Conservation (phyloP, 2,888 invertebrate species). For the Drosophila birchii region DNA sequence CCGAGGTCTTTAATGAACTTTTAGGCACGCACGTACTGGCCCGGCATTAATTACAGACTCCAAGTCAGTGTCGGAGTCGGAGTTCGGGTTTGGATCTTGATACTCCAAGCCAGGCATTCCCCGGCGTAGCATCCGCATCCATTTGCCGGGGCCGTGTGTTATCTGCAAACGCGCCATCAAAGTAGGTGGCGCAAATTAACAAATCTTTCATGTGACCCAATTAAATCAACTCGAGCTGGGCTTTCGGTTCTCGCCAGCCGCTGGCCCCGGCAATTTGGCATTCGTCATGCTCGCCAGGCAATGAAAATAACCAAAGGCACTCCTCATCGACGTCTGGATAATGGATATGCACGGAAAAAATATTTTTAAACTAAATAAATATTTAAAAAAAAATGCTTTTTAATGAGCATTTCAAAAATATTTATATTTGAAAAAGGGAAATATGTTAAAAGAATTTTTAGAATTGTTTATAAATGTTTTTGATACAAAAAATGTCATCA, state of each 20-base stretch:
- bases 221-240: constrained; percentile 68
- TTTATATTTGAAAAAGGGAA: not conserved
- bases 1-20: constrained; percentile 65
- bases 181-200: constrained; percentile 81
- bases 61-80: constrained; percentile 2
- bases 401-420: not conserved
- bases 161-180: constrained; percentile 72
- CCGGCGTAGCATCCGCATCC: constrained; percentile 46
- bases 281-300: constrained; percentile 74
- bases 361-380: not conserved
- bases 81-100: constrained; percentile 30
- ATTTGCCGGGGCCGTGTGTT: constrained; percentile 27
- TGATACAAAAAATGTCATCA: not conserved
- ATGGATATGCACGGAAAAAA: constrained; percentile 7
- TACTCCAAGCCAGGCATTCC: constrained; percentile 47
- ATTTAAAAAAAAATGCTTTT: not conserved
- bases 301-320: constrained; percentile 62
- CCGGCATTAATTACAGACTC: constrained; percentile 70
- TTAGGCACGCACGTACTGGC: constrained; percentile 74
- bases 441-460: too few species aligned
- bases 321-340: constrained; percentile 20
- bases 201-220: constrained; percentile 79
- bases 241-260: constrained; percentile 22
- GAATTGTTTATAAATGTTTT: too few species aligned
- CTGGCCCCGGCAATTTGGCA: constrained; percentile 68